Percentiles rank a stretch among this genome's conserved stretches.
These are phyloP conservation scores for Polia nebulosa DNA, from an alignment of 2,888 invertebrate species.

Conservation along the genomic window DNA sequence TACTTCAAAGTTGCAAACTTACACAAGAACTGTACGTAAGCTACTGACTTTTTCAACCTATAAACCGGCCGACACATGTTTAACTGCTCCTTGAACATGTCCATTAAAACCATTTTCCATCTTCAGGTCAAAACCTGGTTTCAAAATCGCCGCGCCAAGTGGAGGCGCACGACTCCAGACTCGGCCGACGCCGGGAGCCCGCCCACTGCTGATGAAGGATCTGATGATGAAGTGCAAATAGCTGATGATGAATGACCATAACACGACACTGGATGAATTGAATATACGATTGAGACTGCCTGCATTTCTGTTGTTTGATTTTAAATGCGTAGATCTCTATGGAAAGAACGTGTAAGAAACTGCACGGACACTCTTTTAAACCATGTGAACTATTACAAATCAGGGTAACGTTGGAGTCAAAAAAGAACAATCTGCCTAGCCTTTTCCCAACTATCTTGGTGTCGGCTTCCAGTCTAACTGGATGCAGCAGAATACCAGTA, in stretches of 20 bases:
- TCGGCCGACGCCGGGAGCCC: slow-evolving; percentile 87
- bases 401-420: too few species aligned
- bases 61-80: neutral
- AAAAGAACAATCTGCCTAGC: too few species aligned
- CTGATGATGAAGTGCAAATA: slow-evolving; percentile 82
- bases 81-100: neutral
- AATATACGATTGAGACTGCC: slow-evolving; percentile 43
- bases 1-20: too few species aligned
- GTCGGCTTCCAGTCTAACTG: too few species aligned
- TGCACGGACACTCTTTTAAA: too few species aligned
- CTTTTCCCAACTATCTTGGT: too few species aligned
- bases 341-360: too few species aligned
- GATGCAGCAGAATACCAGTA: too few species aligned
- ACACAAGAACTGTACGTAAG: too few species aligned
- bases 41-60: too few species aligned
- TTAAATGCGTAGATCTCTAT: too few species aligned
- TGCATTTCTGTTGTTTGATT: slow-evolving; percentile 21
- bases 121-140: slow-evolving; percentile 95
- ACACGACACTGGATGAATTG: slow-evolving; percentile 6
- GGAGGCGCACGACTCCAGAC: slow-evolving; percentile 91
- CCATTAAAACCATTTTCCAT: slow-evolving; percentile 11
- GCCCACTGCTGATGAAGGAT: slow-evolving; percentile 82
- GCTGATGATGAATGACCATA: slow-evolving; percentile 73
- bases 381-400: too few species aligned
- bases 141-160: slow-evolving; percentile 95